Percentiles rank a stretch among this genome's conserved stretches.
Evolutionary conservation across 2,888 invertebrate species (phyloP).

Genomic region (Mesoligia furuncula): DNA sequence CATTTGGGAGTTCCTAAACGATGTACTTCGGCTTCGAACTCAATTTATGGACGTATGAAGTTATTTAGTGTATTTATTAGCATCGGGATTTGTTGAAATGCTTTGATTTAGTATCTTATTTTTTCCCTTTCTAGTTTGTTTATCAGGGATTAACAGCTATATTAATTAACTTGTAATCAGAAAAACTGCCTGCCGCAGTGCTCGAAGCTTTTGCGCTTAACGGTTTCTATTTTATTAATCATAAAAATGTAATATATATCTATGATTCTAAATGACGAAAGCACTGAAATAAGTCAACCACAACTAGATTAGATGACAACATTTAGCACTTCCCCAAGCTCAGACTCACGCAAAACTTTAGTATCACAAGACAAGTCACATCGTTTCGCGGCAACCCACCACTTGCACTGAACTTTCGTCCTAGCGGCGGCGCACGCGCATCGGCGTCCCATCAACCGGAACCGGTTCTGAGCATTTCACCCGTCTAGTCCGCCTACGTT

Average conservation of each 20-base stretch:
- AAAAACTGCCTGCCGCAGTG: background rate
- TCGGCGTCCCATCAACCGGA: slow-evolving; percentile 62
- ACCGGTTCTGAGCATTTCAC: slow-evolving; percentile 76
- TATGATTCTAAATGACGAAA: background rate
- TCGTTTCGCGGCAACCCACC: slow-evolving; percentile 47
- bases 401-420: slow-evolving; percentile 66
- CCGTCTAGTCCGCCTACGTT: slow-evolving; percentile 72
- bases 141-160: background rate
- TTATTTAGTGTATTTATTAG: slow-evolving; percentile 32
- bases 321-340: slow-evolving; percentile 38
- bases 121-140: background rate
- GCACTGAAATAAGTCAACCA: slow-evolving; percentile 1
- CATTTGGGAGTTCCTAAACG: slow-evolving; percentile 48
- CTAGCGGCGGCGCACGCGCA: slow-evolving; percentile 65
- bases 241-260: no score
- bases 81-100: background rate
- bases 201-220: background rate
- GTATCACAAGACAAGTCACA: slow-evolving; percentile 34
- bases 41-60: slow-evolving; percentile 34
- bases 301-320: slow-evolving; percentile 18
- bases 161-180: background rate
- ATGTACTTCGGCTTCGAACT: slow-evolving; percentile 21
- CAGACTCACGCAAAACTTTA: slow-evolving; percentile 25
- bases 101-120: background rate
- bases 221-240: background rate